Evolutionary conservation across 1,140 invertebrate species (phyloP).

Genomic region (Panagrolaimus sp.): DNA sequence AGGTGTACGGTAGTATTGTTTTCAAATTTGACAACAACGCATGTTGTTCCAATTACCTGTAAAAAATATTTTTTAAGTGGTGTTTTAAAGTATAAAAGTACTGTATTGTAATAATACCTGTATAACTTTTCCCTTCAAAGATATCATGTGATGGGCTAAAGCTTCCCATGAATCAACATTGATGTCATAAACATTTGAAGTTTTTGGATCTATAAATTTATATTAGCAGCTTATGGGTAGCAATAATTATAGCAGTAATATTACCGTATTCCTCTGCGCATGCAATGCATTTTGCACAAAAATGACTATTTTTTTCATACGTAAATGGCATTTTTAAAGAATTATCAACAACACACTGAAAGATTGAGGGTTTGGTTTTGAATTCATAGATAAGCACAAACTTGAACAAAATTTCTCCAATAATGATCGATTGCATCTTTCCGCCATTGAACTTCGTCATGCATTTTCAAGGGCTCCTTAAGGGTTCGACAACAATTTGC

Average conservation of each 20-base stretch:
- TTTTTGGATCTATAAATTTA: constrained; percentile 2
- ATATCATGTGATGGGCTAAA: background rate
- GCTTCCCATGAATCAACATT: background rate
- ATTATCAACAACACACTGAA: constrained; percentile 25
- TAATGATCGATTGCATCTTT: constrained; percentile 26
- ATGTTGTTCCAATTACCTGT: background rate
- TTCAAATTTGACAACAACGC: constrained; percentile 11
- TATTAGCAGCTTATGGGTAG: no score
- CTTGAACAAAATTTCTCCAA: constrained; percentile 19
- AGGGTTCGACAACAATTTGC: constrained; percentile 22
- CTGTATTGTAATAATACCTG: background rate
- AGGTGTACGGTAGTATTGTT: background rate
- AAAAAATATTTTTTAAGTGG: no score
- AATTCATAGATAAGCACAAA: no score
- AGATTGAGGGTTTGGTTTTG: no score
- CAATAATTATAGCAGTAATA: no score
- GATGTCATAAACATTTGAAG: constrained; percentile 1
- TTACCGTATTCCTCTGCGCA: background rate
- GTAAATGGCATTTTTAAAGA: constrained; percentile 20
- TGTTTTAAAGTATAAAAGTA: no score
- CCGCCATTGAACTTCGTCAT: constrained; percentile 21
- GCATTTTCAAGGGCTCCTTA: constrained; percentile 23
- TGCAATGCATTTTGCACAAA: constrained; percentile 21
- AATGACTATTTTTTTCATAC: constrained; percentile 23
- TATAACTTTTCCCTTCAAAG: background rate